Conservation (phyloP, 2,113 vertebrate genomes). For the Mirza zaza region DNA sequence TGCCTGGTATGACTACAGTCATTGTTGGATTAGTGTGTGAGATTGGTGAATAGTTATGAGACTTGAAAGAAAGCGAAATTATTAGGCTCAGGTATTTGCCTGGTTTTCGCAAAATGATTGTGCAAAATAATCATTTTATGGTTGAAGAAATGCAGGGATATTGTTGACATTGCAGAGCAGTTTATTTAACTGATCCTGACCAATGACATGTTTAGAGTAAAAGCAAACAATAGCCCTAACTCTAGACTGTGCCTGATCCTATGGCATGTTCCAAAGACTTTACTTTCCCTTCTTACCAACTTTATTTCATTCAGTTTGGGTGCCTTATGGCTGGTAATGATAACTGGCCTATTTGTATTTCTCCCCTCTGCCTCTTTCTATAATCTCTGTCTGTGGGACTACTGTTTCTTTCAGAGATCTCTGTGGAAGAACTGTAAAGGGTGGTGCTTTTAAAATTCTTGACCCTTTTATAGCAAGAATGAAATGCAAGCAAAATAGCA, state of each 20-base stretch:
- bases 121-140: not conserved
- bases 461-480: not conserved
- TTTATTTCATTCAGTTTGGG: not conserved
- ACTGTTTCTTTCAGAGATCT: slow-evolving; percentile 43
- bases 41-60: not conserved
- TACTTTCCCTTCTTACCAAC: not conserved
- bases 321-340: not conserved
- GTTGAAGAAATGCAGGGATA: not conserved
- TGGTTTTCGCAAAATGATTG: not conserved
- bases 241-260: not conserved
- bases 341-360: not conserved
- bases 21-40: not conserved
- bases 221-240: not conserved
- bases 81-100: not conserved
- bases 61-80: slow-evolving; percentile 1
- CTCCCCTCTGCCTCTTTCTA: not conserved
- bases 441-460: slow-evolving; percentile 19
- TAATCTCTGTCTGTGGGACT: slow-evolving; percentile 6
- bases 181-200: not conserved
- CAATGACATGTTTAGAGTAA: not conserved
- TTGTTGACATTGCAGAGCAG: not conserved
- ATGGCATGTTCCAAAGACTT: not conserved
- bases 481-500: not conserved
- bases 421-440: not conserved
- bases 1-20: not conserved